Base-by-base conservation (phyloP, 2,797 vertebrate genomes). In the Gallinago stenura region DNA sequence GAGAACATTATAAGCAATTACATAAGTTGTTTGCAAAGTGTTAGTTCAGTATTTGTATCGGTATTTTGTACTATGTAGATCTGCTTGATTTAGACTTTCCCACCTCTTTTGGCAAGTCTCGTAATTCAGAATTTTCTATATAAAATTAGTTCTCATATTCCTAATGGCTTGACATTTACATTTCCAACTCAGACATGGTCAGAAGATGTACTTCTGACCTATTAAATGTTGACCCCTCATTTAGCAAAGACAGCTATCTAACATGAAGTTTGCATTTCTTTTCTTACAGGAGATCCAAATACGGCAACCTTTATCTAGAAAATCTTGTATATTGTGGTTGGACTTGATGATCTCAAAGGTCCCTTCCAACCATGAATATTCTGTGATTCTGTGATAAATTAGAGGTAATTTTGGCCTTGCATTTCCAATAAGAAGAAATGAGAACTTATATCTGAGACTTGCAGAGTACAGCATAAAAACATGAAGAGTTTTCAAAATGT, bases 261-360 rank as follows among this genome's bases (percentile, higher is more conserved):
- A 75, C 22, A 60, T 25, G 18, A 35, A 15, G 1, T 64, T 64
- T 20, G 18, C 30, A 43, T 69, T 69, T 60, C 48, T 64, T 86
- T 89, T 77, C 24, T 39, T 72, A 72, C 3, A 41, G 43, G 72
- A 48, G 11, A 15, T 62, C 2, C 4, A 79, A 61, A 80, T 65
- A 50, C 5, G 3, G 0, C 3, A 43, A 35, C 1, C 0, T 54
- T 66, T 80, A 41, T 8, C 9, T 60, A 35, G 24, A 72, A 91
- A 66, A 68, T 15, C 53, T 60, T 79, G 12, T 8, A 43, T n/a
- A 14, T 12, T 46, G 11, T 46, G 11, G 21, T 46, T 46, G 45
- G 45, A 22, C 45, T 22, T 12, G 21, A 46, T 22, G 45, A 46
- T 22, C 45, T 46, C 45, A 46, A 46, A 46, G 45, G 21, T 46